Conservation (phyloP, 1,140 invertebrate genomes). For the Metaphire vulgaris region DNA sequence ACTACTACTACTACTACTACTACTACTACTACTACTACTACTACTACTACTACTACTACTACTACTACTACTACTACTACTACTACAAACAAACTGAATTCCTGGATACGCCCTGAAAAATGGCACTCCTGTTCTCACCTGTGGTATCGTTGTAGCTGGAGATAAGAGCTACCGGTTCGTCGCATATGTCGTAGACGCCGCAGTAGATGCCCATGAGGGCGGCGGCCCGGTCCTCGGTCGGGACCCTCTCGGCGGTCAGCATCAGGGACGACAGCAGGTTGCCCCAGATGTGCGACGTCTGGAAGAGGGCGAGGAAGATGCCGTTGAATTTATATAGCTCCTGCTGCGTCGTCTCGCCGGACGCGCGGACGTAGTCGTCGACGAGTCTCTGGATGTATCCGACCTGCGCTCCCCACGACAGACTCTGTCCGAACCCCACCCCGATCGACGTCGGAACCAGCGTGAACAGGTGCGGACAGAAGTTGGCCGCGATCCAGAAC, state of each 20-base stretch:
- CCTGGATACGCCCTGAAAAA: not conserved
- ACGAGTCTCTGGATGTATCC: constrained; percentile 47
- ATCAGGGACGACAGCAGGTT: constrained; percentile 48
- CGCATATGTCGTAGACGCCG: constrained; percentile 11
- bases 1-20: not conserved
- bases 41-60: not conserved
- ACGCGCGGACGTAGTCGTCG: constrained; percentile 40
- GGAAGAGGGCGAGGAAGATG: constrained; percentile 49
- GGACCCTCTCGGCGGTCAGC: constrained; percentile 22
- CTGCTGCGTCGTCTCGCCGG: constrained; percentile 38
- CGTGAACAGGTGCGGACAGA: constrained; percentile 47
- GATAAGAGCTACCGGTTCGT: not conserved
- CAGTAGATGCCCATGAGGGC: not conserved
- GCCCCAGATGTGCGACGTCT: constrained; percentile 51
- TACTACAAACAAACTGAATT: not conserved
- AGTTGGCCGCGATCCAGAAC: constrained; percentile 49
- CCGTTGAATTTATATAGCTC: constrained; percentile 50
- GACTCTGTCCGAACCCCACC: constrained; percentile 47
- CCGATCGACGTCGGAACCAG: constrained; percentile 45
- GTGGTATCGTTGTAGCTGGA: not conserved
- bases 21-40: not conserved
- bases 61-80: not conserved
- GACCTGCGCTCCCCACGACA: constrained; percentile 47
- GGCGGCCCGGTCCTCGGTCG: no score
- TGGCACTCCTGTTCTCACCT: not conserved